Percentiles rank a stretch among this genome's conserved stretches.
Conservation (phyloP, 1,140 invertebrate species). For the Drosophila sturtevanti region DNA sequence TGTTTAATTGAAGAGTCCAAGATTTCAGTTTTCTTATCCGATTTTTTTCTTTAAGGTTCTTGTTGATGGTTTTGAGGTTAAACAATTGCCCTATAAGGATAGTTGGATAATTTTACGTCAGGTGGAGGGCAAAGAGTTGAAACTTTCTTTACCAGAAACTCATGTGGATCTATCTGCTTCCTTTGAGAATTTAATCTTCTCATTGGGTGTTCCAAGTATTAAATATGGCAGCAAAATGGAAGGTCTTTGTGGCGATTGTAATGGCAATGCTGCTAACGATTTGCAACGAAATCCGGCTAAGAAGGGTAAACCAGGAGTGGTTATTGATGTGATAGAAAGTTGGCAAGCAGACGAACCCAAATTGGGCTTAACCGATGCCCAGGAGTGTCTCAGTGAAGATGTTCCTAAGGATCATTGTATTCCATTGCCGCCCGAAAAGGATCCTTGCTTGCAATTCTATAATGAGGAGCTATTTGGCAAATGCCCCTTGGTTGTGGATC, state of each 20-base stretch:
- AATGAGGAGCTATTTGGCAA: constrained; percentile 87
- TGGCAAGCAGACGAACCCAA: constrained; percentile 85
- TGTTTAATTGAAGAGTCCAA: not conserved
- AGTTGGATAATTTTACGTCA: constrained; percentile 84
- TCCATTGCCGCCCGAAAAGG: constrained; percentile 84
- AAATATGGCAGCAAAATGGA: constrained; percentile 89
- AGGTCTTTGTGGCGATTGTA: constrained; percentile 91
- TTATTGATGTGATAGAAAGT: constrained; percentile 84
- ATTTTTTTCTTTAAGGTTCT: constrained; percentile 37
- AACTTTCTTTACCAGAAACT: constrained; percentile 82
- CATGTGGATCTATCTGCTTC: constrained; percentile 84
- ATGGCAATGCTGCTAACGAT: constrained; percentile 87
- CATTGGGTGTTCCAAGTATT: constrained; percentile 86
- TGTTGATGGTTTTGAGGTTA: constrained; percentile 82
- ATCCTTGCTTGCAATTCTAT: constrained; percentile 87
- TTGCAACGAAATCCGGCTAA: constrained; percentile 83
- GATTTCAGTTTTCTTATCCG: not conserved
- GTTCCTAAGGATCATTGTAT: constrained; percentile 83
- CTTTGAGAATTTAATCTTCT: constrained; percentile 85
- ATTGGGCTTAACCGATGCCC: constrained; percentile 60
- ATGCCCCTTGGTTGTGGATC: constrained; percentile 89
- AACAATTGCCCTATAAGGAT: constrained; percentile 83
- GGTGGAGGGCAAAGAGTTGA: constrained; percentile 83
- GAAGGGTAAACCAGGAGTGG: constrained; percentile 53
- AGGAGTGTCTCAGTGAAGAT: constrained; percentile 74